Evolutionary conservation across 1,140 invertebrate species (phyloP), one percentile per base, ranked within the genome.

Genomic region (Littorina saxatilis): DNA sequence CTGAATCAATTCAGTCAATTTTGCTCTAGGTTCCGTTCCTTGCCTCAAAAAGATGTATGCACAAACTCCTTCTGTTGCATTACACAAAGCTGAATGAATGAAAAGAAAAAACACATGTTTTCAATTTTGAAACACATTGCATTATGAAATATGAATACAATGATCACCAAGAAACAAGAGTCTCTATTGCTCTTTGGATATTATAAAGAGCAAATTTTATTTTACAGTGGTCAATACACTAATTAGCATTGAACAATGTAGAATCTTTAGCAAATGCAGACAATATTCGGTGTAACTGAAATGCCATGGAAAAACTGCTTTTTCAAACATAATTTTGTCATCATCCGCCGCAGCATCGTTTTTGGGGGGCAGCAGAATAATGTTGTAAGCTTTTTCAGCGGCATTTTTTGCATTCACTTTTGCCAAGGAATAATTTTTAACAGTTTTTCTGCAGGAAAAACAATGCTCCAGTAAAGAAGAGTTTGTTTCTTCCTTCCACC

Each of bases 41-140:
- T 43, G 13, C 35, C 72, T 66, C 80, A 83, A 40, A n/a, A 78
- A 78, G 50, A 78, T 58, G 39, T 72, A 77, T 17, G 76, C 83
- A 77, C 83, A 84, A 0, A 82, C 75, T 27, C 80, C 83, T 75
- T 82, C 76, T 3, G 75, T 68, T 23, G 80, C 74, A 50, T 82
- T 66, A 82, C 83, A 84, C 23, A 39, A 47, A 55, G 79, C 81
- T 82, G 75, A 73, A 78, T n/a, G n/a, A 82, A 27, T 23, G 13
- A 77, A 43, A 61, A 23, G 29, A 74, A 47, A 27, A 11, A 74
- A 17, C 37, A 74, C 20, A 23, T 13, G 23, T 0, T 50, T 15
- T 73, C n/a, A 15, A 29, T 1, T 7, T 32, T 32, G 35, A 70
- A 29, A 17, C 20, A 17, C 35, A 11, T 32, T 32, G 35, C 20